Evolutionary conservation across 2,888 invertebrate genomes (phyloP).

Genomic region (Stictocephala bisonia): DNA sequence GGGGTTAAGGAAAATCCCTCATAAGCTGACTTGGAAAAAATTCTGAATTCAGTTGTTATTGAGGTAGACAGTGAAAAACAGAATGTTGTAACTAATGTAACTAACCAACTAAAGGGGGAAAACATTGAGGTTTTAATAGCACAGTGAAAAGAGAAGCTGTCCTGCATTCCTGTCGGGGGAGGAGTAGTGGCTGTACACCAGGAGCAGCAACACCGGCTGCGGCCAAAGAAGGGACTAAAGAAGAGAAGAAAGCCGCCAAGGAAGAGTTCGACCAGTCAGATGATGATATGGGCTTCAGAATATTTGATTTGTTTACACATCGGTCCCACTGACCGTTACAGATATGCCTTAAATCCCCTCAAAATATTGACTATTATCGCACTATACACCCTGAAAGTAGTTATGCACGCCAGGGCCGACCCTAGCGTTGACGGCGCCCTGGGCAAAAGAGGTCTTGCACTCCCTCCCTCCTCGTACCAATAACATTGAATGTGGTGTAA

Average conservation of each 20-base stretch:
- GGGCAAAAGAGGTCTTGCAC: too few species aligned
- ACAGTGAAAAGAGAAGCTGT: conserved; percentile 90
- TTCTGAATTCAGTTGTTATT: conserved; percentile 95
- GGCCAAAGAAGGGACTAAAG: conserved; percentile 72
- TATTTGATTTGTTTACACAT: conserved; percentile 90
- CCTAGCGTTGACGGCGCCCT: too few species aligned
- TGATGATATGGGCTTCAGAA: conserved; percentile 98
- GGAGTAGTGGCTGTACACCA: conserved; percentile 74
- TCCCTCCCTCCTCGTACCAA: too few species aligned
- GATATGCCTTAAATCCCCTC: too few species aligned
- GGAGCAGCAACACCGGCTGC: conserved; percentile 69
- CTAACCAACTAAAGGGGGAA: conserved; percentile 90
- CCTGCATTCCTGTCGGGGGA: conserved; percentile 93
- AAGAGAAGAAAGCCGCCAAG: conserved; percentile 85
- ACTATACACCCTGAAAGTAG: too few species aligned
- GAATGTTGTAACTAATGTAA: conserved; percentile 87
- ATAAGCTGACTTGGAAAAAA: conserved; percentile 90
- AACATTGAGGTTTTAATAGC: conserved; percentile 89
- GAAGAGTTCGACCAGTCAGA: conserved; percentile 91
- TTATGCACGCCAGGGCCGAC: too few species aligned
- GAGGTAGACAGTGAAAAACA: conserved; percentile 90
- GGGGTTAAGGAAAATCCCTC: conserved; percentile 89
- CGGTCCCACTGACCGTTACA: too few species aligned
- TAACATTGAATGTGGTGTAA: too few species aligned
- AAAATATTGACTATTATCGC: too few species aligned